Evolutionary conservation across 2,888 invertebrate species (phyloP).

Genomic region (Conistra vaccinii): DNA sequence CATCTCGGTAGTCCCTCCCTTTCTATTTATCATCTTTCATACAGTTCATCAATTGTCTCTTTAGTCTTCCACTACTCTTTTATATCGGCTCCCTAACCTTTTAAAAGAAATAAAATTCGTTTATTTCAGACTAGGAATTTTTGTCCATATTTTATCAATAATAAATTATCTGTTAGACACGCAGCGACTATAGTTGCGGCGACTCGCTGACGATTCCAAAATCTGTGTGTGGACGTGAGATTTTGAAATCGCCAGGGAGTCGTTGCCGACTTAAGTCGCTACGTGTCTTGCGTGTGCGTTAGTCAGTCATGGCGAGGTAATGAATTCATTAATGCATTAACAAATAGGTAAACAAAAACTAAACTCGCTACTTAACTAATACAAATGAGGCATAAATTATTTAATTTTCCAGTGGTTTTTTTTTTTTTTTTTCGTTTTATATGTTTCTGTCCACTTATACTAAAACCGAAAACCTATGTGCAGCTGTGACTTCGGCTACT

Average conservation of each 20-base stretch:
- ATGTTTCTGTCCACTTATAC: neutral
- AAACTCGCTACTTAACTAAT: neutral
- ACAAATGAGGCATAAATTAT: neutral
- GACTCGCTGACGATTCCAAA: too few relatives aligned
- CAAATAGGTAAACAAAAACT: neutral
- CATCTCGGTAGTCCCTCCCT: neutral
- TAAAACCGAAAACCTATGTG: neutral
- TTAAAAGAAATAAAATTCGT: neutral
- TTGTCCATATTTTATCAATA: neutral
- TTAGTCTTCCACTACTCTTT: neutral
- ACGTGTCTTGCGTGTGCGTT: too few relatives aligned
- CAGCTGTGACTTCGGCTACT: conserved; percentile 96
- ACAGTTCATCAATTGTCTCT: neutral
- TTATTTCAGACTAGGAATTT: neutral
- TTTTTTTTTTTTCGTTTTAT: neutral
- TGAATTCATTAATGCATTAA: too few relatives aligned
- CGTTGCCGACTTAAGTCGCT: too few relatives aligned
- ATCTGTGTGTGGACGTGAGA: too few relatives aligned
- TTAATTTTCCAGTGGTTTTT: neutral
- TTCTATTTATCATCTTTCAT: neutral
- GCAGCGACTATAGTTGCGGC: neutral
- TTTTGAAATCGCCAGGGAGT: too few relatives aligned
- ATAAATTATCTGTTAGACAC: neutral
- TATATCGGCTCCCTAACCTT: too few relatives aligned
- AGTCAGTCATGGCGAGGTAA: too few relatives aligned